A percentile compares a stretch with the other conserved stretches of the same genome.
These are phyloP conservation scores for Parthenolecanium corni DNA, from an alignment of 2,888 invertebrate genomes.

Conservation along the genomic window DNA sequence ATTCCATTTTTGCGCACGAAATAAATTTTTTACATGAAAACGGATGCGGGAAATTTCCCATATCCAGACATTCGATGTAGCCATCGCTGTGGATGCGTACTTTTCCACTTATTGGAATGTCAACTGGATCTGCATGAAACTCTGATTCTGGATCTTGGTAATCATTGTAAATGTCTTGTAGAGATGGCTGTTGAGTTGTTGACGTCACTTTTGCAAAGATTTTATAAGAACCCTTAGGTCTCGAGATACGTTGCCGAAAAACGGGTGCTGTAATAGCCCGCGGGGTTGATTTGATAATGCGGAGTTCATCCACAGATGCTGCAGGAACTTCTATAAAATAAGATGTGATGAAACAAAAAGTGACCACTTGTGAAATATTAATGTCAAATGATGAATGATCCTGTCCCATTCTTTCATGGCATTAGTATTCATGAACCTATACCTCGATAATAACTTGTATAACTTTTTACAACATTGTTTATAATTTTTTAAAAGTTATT, in stretches of 20 bases:
- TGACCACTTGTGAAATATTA: no score
- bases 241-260: background rate
- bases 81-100: constrained; percentile 55
- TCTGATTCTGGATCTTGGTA: constrained; percentile 33
- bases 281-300: background rate
- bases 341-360: no score
- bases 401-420: no score
- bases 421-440: no score
- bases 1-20: constrained; percentile 73
- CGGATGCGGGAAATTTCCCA: constrained; percentile 85
- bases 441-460: no score
- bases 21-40: constrained; percentile 83
- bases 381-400: no score
- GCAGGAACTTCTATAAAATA: no score
- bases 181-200: constrained; percentile 37
- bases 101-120: constrained; percentile 37
- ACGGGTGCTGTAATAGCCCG: background rate
- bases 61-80: constrained; percentile 70
- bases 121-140: constrained; percentile 34
- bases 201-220: constrained; percentile 31
- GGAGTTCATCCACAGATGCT: background rate
- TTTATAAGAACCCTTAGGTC: background rate
- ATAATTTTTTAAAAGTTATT: no score
- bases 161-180: constrained; percentile 29
- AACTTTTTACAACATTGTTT: no score